Base-by-base conservation (phyloP, 1,140 invertebrate genomes). In the Protaetia brevitarsis region DNA sequence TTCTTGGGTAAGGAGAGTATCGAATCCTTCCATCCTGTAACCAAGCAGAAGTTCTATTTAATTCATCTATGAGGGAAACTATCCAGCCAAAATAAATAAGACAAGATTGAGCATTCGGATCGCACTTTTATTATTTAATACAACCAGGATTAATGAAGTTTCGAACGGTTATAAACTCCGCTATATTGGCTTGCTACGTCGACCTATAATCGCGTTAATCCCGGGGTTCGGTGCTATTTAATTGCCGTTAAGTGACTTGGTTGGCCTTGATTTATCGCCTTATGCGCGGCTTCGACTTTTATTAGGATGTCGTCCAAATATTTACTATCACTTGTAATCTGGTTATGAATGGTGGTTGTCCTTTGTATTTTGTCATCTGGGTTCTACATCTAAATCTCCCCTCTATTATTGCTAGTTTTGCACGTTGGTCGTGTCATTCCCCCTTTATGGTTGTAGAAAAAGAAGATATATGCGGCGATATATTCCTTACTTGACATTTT, bases 21-120 rank as follows among this genome's bases (percentile, higher is more conserved):
- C 11, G 86, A 87, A 70, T 87, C 86, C 66, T 81, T 81, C 87
- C 87, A 88, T 86, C 85, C 86, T 86, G 77, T 0, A 83, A 82
- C 71, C 77, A 70, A 66, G 76, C 72, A 71, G 65, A 34, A 66
- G 7, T 27, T 29, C 10, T 29, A 56, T 37, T 37, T 37, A 37
- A 37, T 37, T 37, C 16, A 19, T 1, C 1, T 10, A 8, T 51
- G 5, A 10, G 11, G 26, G 13, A 59, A 10, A n/a, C 7, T 31
- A n/a, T 19, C 26, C 28, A 59, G 26, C 13, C 21, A 29, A n/a
- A n/a, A n/a, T n/a, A 8, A n/a, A 13, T 29, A 29, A 59, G 26
- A 5, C 57, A 16, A 29, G 10, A 59, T 59, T 59, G 13, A 6
- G 26, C 27, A 11, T 19, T 29, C 26, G 16, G 26, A 23, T 23